Base-by-base conservation (phyloP, 2,888 invertebrate species). In the Agrilus mali region DNA sequence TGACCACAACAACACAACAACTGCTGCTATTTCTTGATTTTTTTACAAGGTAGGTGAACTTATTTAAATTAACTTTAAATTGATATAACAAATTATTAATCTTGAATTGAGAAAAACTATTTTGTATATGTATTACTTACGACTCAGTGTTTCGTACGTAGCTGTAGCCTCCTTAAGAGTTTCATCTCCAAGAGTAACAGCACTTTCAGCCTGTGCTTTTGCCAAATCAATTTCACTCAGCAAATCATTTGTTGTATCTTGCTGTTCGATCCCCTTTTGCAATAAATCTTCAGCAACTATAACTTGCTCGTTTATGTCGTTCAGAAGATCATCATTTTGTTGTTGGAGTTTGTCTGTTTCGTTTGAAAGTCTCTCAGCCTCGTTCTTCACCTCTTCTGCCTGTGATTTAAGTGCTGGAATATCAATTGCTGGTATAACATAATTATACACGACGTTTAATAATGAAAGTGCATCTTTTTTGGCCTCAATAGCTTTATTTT, bases 161-260 rank as follows among this genome's bases (percentile, higher is more conserved):
- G 81, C 77, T 56, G 83, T 80, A 4, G 86, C 92, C 58, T 87
- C 85, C 49, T 77, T 73, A 7, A 89, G 68, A 0, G 86, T 88
- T 52, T 78, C 77, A 56, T 94, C 88, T 3, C 93, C 93, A 41
- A 84, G 75, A 44, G 81, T 75, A 0, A 94, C 86, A 2, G 95
- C 94, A 41, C 84, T 79, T 44, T 78, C 78, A 0, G 94, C 94
- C 56, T 78, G 80, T 4, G 74, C 80, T 41, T 81, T 77, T 0
- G 83, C 78, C 16, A 77, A 77, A 57, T 88, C 85, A 7, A 90
- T 79, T 47, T 86, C 84, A 0, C 82, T 80, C 43, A 93, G 63
- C 8, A 93, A 71, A 49, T 85, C 83, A 54, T 87, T 85, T 2
- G 89, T 77, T 43, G 80, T 77, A 56, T 82, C 78, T 60, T 93